These are phyloP conservation scores for Dasyprocta punctata DNA, from an alignment of 2,113 vertebrate genomes.

Conservation along the genomic window DNA sequence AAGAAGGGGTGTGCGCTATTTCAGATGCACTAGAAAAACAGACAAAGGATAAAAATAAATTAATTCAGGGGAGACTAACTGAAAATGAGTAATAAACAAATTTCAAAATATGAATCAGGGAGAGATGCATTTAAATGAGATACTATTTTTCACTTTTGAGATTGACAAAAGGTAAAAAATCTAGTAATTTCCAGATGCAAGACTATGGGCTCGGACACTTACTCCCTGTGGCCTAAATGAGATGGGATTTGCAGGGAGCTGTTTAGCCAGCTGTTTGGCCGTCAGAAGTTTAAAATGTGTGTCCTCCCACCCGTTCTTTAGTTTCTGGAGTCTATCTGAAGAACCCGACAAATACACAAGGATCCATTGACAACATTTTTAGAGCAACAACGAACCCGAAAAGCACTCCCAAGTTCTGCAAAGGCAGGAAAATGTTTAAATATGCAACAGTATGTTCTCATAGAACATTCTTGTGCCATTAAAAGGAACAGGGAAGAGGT, in stretches of 20 bases:
- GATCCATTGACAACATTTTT: not conserved
- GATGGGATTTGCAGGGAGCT: not conserved
- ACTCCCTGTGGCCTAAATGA: not conserved
- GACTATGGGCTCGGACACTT: fast-evolving
- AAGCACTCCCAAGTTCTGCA: not conserved
- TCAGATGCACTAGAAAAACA: not conserved
- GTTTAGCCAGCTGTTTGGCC: not conserved
- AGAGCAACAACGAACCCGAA: not conserved
- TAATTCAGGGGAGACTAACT: not conserved
- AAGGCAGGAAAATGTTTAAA: not conserved
- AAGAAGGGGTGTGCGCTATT: not conserved
- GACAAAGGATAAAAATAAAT: not conserved
- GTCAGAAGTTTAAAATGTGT: not conserved
- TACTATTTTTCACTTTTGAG: not conserved
- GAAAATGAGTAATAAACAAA: not conserved
- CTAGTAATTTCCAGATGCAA: not conserved
- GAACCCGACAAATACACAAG: not conserved
- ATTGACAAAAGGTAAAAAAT: not conserved
- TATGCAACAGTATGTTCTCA: not conserved
- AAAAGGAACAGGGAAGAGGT: not conserved
- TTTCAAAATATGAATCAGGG: too few relatives aligned
- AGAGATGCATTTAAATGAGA: not conserved
- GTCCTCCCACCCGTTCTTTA: not conserved
- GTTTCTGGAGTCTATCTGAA: not conserved
- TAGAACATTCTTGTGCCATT: not conserved